These are phyloP conservation scores for Pentalonia nigronervosa DNA, from an alignment of 1,140 invertebrate species.

Conservation along the genomic window DNA sequence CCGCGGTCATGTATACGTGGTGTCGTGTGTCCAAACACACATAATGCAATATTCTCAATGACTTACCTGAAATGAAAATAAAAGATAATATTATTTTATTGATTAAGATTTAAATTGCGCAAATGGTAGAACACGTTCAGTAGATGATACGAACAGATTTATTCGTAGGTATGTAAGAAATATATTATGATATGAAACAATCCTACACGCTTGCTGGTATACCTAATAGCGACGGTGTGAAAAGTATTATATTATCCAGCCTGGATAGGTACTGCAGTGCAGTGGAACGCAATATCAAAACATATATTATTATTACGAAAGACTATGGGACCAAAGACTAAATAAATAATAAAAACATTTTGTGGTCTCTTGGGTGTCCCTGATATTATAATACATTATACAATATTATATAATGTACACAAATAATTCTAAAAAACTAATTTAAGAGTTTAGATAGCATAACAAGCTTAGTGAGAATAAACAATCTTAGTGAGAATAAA, in stretches of 20 bases:
- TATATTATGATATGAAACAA: not conserved
- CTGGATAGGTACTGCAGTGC: not conserved
- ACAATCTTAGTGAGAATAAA: not conserved
- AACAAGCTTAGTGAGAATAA: not conserved
- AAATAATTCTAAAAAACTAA: not conserved
- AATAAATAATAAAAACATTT: not conserved
- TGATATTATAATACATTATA: slow-evolving; percentile 1
- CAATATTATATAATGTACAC: not conserved
- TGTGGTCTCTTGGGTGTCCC: not conserved
- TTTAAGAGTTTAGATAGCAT: not conserved
- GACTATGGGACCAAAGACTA: not conserved
- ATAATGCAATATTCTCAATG: slow-evolving; percentile 2
- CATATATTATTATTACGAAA: slow-evolving; percentile 10
- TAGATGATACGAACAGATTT: not conserved
- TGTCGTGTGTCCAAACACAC: not conserved
- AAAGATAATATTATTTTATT: slow-evolving; percentile 19
- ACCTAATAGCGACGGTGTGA: slow-evolving; percentile 3
- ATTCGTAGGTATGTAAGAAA: not conserved
- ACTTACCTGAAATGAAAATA: slow-evolving; percentile 54
- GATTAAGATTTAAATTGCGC: slow-evolving; percentile 15
- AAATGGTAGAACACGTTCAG: not conserved
- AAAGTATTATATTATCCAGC: not conserved
- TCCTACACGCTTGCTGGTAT: not conserved
- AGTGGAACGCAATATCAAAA: not conserved
- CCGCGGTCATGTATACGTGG: slow-evolving; percentile 21